Conservation (phyloP, 1,140 invertebrate species). For the Eurosta solidaginis region DNA sequence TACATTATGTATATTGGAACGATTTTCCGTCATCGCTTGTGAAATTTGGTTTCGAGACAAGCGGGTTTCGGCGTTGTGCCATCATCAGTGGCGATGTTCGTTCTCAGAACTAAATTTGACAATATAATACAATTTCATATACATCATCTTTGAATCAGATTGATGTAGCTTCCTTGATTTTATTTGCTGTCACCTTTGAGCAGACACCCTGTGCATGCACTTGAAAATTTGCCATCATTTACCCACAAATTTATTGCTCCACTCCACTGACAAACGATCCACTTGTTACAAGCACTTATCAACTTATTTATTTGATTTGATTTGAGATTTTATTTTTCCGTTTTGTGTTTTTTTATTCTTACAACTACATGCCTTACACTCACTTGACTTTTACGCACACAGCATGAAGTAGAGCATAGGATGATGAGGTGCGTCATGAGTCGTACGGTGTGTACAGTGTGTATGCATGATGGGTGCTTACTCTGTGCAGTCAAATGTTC, state of each 20-base stretch:
- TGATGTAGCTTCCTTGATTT: too few relatives aligned
- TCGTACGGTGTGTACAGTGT: not conserved
- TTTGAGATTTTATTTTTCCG: slow-evolving; percentile 22
- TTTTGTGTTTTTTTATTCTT: too few relatives aligned
- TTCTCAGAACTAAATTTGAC: too few relatives aligned
- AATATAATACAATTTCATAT: too few relatives aligned
- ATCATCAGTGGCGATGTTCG: too few relatives aligned
- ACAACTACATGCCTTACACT: slow-evolving; percentile 2
- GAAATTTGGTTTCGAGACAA: too few relatives aligned
- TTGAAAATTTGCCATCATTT: not conserved
- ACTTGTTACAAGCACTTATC: slow-evolving; percentile 12
- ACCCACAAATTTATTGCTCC: not conserved
- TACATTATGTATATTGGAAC: too few relatives aligned
- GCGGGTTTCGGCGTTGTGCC: too few relatives aligned
- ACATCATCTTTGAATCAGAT: too few relatives aligned
- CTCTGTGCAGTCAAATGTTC: slow-evolving; percentile 12
- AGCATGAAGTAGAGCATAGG: not conserved
- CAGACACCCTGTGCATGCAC: not conserved
- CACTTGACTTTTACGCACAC: slow-evolving; percentile 13
- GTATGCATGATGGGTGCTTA: not conserved
- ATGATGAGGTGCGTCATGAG: not conserved
- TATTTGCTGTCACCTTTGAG: not conserved
- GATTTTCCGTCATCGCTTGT: too few relatives aligned
- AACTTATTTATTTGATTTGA: slow-evolving; percentile 26
- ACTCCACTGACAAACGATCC: not conserved